Percentiles rank a stretch among this genome's conserved stretches.
These are phyloP conservation scores for Apaloderma vittatum DNA, from an alignment of 2,113 vertebrate species.

Conservation along the genomic window DNA sequence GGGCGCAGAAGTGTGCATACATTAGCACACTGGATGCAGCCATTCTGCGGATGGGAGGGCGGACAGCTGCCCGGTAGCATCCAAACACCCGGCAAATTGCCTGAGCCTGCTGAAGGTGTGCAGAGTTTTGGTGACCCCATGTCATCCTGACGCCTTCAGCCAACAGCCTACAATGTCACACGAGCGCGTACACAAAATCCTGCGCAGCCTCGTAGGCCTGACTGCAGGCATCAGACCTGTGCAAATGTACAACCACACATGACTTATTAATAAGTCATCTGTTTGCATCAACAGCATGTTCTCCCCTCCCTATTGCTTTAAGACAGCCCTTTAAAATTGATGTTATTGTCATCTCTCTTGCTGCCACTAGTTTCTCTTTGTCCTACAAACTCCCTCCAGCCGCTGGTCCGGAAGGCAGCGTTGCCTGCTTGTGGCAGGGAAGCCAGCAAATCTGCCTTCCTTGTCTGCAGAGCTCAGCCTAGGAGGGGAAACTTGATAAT, in stretches of 20 bases:
- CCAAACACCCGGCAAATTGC: neutral
- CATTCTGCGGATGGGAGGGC: fast-evolving
- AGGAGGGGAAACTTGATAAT: neutral
- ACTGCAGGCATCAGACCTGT: neutral
- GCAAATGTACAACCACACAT: fast-evolving
- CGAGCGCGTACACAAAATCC: fast-evolving
- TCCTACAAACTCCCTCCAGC: neutral
- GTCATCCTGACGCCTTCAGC: neutral
- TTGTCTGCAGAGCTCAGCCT: neutral
- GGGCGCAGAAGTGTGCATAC: constrained; percentile 43
- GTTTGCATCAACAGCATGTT: neutral
- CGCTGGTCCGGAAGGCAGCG: fast-evolving
- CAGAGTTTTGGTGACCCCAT: fast-evolving
- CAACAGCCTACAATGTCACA: fast-evolving
- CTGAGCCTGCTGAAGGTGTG: fast-evolving
- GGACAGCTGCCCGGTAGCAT: neutral
- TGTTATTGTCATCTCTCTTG: neutral
- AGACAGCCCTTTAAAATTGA: neutral
- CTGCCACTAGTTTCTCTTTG: neutral
- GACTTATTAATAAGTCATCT: fast-evolving
- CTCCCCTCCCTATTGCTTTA: neutral
- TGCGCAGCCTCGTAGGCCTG: fast-evolving
- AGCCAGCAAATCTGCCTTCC: neutral
- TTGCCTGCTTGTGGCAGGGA: neutral
- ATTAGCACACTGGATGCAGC: constrained; percentile 24